Conservation (phyloP, 2,888 invertebrate genomes). For the Marronus borbonicus region DNA sequence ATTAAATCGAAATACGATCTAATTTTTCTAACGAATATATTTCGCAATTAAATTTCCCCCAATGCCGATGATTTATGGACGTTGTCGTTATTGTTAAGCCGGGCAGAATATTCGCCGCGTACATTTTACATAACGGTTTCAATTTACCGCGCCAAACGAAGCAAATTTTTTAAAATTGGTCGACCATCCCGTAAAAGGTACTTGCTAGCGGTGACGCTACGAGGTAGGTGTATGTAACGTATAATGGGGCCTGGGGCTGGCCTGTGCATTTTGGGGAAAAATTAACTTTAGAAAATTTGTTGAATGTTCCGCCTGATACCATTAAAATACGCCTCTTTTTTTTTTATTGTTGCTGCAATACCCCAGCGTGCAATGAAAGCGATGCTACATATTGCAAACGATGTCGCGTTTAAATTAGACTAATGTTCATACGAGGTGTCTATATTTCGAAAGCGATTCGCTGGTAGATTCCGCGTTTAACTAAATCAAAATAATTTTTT, state of each 20-base stretch:
- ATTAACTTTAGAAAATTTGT: conserved; percentile 20
- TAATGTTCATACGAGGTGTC: no score
- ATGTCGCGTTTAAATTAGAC: not conserved
- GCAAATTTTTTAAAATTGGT: conserved; percentile 31
- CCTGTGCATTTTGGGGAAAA: not conserved
- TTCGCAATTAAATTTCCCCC: conserved; percentile 22
- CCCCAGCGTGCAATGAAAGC: not conserved
- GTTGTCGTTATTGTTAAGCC: conserved; percentile 13
- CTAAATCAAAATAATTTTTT: no score
- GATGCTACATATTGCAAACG: not conserved
- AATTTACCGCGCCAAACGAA: conserved; percentile 13
- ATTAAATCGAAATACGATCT: conserved; percentile 15
- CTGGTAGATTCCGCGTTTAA: no score
- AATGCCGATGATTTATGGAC: conserved; percentile 16
- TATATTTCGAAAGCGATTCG: no score
- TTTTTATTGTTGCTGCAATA: not conserved
- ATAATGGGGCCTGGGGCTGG: not conserved
- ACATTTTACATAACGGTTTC: conserved; percentile 22
- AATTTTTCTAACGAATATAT: conserved; percentile 26
- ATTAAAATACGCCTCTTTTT: conserved; percentile 3
- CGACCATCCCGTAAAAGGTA: not conserved
- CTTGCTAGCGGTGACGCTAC: not conserved
- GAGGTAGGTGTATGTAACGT: not conserved
- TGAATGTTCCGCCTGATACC: conserved; percentile 1
- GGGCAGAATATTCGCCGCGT: not conserved